Base-by-base conservation (phyloP, 2,113 vertebrate genomes). In the Columbina picui region DNA sequence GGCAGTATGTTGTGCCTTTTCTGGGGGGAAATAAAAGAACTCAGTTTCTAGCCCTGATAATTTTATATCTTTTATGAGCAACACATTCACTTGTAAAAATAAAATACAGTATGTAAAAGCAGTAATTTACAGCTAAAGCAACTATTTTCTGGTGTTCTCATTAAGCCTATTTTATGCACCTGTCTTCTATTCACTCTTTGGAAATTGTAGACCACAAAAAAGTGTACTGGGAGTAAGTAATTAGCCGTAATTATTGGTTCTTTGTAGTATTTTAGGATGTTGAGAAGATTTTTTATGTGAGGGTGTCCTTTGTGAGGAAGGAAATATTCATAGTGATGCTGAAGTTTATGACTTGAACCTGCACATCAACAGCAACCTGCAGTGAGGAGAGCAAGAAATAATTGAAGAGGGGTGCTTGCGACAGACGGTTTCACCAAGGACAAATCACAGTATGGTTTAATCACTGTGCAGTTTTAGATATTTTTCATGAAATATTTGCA, bases 131-230 rank as follows among this genome's bases (percentile, higher is more conserved):
- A 93, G 85, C 60, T 64, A 93, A 90, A 83, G 90, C 47, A 93
- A 93, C 86, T 73, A 84, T 93, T 95, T 95, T 89, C 57, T 94
- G 41, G 71, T 81, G 36, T 64, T 96, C 82, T 96, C 88, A 93
- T 95, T 96, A 95, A 88, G 52, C 47, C 49, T 68, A 52, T 90
- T 95, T 88, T 84, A 95, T 92, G 87, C 93, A 95, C 85, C 90
- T 95, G 92, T 90, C 79, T 96, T 93, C 93, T 94, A 90, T 96
- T 94, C 94, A 95, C 12, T 95, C 90, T 88, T 96, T 94, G 78
- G 75, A 94, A 90, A 95, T 60, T 49, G 59, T 52, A 86, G 93
- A 55, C 56, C 64, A 93, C 83, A 78, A 91, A 78, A 78, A 96
- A 92, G 56, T 60, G 82, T 84, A 71, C 56, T 47, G 56, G 79